Evolutionary conservation across 2,113 vertebrate genomes (phyloP), one percentile per base, ranked within the genome.

Genomic region (Corythornis cristatus): DNA sequence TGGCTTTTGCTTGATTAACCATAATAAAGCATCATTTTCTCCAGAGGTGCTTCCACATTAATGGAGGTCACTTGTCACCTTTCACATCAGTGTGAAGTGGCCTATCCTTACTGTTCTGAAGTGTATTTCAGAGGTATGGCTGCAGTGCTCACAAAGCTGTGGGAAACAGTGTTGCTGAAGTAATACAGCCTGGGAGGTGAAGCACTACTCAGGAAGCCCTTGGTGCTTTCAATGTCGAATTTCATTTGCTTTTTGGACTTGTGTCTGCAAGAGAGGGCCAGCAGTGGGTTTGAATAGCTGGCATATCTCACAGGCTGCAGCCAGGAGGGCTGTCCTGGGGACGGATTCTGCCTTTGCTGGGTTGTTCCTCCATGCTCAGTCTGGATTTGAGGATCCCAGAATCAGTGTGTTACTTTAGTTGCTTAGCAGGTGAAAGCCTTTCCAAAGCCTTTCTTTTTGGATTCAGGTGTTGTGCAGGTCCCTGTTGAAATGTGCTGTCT

Each of bases 11-110:
- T 89, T 93, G 78, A 94, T 92, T 88, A 86, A 33, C 76, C 8
- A 29, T 92, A 94, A 48, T 94, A 80, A 67, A 56, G 40, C 26
- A 25, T 71, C 83, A 94, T 94, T 92, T 92, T 74, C 88, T 83
- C 46, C 62, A 73, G 78, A 71, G 75, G 71, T 84, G 75, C 84
- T 89, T 89, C 74, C 46, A 56, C 37, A 11, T 37, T 92, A 73
- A 73, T 89, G 71, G 75, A 89, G 62, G 74, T 84, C 26, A 13
- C 56, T 79, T 91, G 56, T 42, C 43, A 62, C 78, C 62, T 89
- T 94, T 85, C 67, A 80, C 78, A 83, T 60, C 29, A n/a, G 15
- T 18, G 56, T 89, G 89, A 85, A 80, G 84, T 74, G 78, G 64
- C 67, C 42, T 5, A 35, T 89, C 33, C 37, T 40, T 87, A 12